Base-by-base conservation (phyloP, 2,797 vertebrate genomes). In the Cryptoblepharus egeriae region DNA sequence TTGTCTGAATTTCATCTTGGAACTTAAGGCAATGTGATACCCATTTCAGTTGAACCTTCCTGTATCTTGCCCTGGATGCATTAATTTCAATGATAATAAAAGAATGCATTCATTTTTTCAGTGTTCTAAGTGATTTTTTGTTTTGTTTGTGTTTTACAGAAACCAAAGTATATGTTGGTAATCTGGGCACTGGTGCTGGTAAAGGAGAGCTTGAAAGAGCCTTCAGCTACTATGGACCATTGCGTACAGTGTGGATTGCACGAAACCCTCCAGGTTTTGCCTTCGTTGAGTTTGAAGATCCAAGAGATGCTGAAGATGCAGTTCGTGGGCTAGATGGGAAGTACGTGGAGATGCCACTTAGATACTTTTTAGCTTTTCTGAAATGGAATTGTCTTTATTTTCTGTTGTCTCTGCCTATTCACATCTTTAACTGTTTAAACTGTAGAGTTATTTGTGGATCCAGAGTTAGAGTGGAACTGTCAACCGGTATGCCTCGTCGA, bases 171-270 rank as follows among this genome's bases (percentile, higher is more conserved):
- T 97, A 97, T 67, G 96, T 97, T 82, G 96, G 97, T 69, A 97
- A 98, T 90, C 94, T 98, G 91, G 97, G 97, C 77, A 97, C 97
- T 35, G 97, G 97, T 78, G 97, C 97, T 49, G 97, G 97, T 28
- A 98, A 97, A 87, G 97, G 97, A 74, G 97, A 98, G 89, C 95
- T 98, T 89, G 97, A 98, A 91, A 95, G 96, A 84, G 97, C 97
- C 55, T 98, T 98, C 82, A 97, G 97, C 85, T 97, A 97, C 80
- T 97, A 97, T 20, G 97, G 97, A 4, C 97, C 97, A 1, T 94
- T 98, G 91, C 95, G 97, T 93, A 97, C 96, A 0, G 96, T 98
- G 15, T 98, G 97, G 97, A 97, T 98, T 85, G 97, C 97, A 11
- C 96, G 97, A 83, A 97, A 97, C 90, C 97, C 96, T 80, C 96